Percentiles rank a stretch among this genome's conserved stretches.
These are phyloP conservation scores for Caradrina kadenii DNA, from an alignment of 2,888 invertebrate genomes.

Conservation along the genomic window DNA sequence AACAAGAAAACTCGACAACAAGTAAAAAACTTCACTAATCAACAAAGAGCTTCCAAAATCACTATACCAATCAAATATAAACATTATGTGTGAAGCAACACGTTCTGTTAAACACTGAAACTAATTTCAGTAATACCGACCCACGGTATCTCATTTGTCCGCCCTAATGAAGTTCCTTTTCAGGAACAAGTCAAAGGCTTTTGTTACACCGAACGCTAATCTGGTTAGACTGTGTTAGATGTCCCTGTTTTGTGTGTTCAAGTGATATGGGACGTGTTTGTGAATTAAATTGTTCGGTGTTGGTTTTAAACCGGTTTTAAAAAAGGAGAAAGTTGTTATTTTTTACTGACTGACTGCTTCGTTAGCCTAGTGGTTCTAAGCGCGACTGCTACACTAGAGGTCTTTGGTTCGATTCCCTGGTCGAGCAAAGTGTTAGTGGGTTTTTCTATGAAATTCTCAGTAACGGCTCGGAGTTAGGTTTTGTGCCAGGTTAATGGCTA, in stretches of 20 bases:
- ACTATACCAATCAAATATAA: conserved; percentile 61
- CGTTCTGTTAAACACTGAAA: conserved; percentile 66
- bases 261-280: conserved; percentile 1
- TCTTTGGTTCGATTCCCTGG: no score
- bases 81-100: conserved; percentile 52
- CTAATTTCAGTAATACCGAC: conserved; percentile 74
- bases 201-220: conserved; percentile 63
- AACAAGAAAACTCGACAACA: conserved; percentile 5
- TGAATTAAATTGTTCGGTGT: no score
- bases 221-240: conserved; percentile 25
- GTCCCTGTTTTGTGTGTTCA: conserved; percentile 19
- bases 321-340: no score
- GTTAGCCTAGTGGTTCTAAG: no score
- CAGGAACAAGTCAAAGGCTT: conserved; percentile 59
- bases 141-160: conserved; percentile 76
- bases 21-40: conserved; percentile 24
- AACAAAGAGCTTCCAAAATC: conserved; percentile 46
- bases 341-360: no score
- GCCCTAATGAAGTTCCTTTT: conserved; percentile 78
- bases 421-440: no score
- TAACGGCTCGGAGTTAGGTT: no score
- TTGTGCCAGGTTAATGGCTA: no score
- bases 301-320: no score
- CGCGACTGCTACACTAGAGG: no score
- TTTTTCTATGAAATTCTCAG: no score